Percentiles rank a stretch among this genome's conserved stretches.
phyloP scores from a whole-genome alignment of 1,140 invertebrate genomes.

The Trichonephila clavata region DNA sequence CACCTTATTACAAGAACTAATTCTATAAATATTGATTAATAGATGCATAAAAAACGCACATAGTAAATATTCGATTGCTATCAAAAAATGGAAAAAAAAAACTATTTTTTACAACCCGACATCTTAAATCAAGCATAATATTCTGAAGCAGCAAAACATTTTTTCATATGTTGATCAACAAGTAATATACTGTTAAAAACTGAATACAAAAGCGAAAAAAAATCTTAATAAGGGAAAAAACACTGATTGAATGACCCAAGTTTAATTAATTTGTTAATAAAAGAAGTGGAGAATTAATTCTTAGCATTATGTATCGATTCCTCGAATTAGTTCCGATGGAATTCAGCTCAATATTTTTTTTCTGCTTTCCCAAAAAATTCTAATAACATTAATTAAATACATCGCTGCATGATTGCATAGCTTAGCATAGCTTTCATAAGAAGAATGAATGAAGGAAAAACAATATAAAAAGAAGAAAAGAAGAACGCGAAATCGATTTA shows the following conservation, averaged over 20 bases:
- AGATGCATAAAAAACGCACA: no score
- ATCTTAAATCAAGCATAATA: no score
- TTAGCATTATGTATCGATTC: neutral
- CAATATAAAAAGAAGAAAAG: neutral
- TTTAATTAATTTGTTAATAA: constrained; percentile 29
- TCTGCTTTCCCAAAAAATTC: neutral
- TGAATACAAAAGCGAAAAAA: neutral
- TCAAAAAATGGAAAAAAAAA: no score
- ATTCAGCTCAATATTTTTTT: neutral
- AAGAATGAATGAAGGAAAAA: neutral
- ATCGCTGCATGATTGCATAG: neutral
- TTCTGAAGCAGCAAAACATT: no score
- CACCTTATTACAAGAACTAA: no score
- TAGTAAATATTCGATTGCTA: no score
- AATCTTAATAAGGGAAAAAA: neutral
- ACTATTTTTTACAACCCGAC: no score
- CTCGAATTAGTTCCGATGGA: neutral
- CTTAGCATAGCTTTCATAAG: neutral
- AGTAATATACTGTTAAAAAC: neutral
- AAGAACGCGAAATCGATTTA: neutral
- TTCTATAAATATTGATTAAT: no score
- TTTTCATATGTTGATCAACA: neutral
- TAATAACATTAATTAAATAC: constrained; percentile 10
- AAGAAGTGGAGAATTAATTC: neutral
- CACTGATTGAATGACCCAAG: neutral